These are phyloP conservation scores for Netta rufina DNA, from an alignment of 2,797 vertebrate species.

Conservation along the genomic window DNA sequence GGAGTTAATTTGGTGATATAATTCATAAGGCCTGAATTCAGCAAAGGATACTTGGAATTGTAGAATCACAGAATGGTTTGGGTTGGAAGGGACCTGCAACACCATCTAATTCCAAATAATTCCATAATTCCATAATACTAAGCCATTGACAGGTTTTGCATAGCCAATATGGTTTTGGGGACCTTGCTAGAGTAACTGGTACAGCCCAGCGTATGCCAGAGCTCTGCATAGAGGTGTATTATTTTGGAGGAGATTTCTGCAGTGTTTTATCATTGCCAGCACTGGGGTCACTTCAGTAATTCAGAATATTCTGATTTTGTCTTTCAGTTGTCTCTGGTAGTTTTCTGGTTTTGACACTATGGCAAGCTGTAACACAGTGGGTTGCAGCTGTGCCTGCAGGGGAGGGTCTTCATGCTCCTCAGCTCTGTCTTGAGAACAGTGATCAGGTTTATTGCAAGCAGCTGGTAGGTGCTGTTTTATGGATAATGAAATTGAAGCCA, in stretches of 20 bases:
- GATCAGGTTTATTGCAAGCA: too few species aligned
- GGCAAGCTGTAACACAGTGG: neutral
- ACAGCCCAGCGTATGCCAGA: neutral
- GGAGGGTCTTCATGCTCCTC: neutral
- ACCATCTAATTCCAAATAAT: too few species aligned
- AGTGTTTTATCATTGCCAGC: neutral
- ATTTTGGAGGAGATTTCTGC: neutral
- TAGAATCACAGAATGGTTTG: too few species aligned
- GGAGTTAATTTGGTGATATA: neutral
- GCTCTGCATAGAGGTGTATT: neutral
- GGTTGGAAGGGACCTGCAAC: too few species aligned
- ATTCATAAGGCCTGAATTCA: neutral
- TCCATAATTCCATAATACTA: neutral
- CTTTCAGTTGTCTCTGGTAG: neutral
- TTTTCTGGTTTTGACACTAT: neutral
- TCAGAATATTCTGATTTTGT: neutral
- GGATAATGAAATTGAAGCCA: neutral
- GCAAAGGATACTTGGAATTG: neutral
- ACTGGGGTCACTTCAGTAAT: neutral
- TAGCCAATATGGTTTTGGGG: too few species aligned
- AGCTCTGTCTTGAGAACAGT: neutral
- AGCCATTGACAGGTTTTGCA: neutral
- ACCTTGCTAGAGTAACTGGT: neutral
- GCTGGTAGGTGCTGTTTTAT: neutral
- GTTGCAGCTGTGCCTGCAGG: too few species aligned